These are phyloP conservation scores for Cyanocitta stelleri DNA, from an alignment of 2,113 vertebrate genomes.

Conservation along the genomic window DNA sequence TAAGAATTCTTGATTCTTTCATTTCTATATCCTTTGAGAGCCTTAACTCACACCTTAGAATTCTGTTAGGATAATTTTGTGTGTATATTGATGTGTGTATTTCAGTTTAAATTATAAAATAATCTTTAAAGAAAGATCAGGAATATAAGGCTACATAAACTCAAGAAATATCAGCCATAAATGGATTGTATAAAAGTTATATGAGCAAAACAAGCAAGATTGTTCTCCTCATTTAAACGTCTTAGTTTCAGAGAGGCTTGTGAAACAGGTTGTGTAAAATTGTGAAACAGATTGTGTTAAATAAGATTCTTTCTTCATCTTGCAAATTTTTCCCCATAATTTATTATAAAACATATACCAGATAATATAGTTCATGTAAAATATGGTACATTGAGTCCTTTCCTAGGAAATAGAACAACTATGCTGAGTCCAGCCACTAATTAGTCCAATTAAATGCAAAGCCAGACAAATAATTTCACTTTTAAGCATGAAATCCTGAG, in stretches of 20 bases:
- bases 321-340: neutral
- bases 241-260: neutral
- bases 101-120: neutral
- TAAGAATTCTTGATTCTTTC: neutral
- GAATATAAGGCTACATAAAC: neutral
- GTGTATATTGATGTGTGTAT: neutral
- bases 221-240: neutral
- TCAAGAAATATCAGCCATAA: neutral
- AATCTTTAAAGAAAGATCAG: neutral
- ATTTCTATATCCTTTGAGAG: neutral
- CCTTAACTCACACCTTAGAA: neutral
- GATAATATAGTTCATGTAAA: neutral
- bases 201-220: neutral
- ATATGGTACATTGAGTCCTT: neutral
- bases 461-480: neutral
- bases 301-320: neutral
- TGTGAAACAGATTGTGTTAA: neutral
- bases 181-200: neutral
- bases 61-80: neutral
- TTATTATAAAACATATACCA: neutral
- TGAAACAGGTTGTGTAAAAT: neutral
- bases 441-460: neutral
- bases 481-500: neutral
- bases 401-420: neutral
- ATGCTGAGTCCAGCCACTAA: neutral